phyloP scores from a whole-genome alignment of 2,888 invertebrate species.

The Cephus runcator region DNA sequence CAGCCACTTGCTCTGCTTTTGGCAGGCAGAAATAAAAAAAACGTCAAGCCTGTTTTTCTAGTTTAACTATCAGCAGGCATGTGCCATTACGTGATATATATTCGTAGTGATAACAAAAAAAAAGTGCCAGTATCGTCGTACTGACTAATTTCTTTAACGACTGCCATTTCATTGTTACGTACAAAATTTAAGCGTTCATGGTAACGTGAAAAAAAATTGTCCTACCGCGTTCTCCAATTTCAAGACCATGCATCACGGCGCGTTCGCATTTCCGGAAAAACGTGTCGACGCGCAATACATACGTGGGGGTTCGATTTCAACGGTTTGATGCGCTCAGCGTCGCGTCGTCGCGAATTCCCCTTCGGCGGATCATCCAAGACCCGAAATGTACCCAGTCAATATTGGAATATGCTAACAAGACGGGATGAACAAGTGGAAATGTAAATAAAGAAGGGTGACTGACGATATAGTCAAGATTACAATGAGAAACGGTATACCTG shows the following conservation, averaged over 20 bases:
- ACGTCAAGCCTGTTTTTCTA: neutral
- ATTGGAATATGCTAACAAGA: neutral
- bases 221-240: neutral
- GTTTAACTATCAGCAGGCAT: neutral
- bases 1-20: neutral
- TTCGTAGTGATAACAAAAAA: neutral
- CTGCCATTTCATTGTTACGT: neutral
- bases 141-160: neutral
- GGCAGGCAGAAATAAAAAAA: neutral
- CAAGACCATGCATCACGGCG: neutral
- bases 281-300: neutral
- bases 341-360: neutral
- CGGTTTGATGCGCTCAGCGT: neutral
- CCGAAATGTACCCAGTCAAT: neutral
- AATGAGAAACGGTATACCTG: neutral
- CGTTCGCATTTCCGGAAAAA: neutral
- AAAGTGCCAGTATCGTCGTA: neutral
- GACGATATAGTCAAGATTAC: neutral
- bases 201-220: neutral
- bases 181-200: neutral
- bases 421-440: neutral
- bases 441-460: neutral
- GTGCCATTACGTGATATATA: neutral
- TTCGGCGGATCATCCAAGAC: neutral
- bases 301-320: neutral